Percentiles rank a stretch among this genome's conserved stretches.
These are phyloP conservation scores for Protobothrops mucrosquamatus DNA, from an alignment of 2,113 vertebrate species.

Conservation along the genomic window DNA sequence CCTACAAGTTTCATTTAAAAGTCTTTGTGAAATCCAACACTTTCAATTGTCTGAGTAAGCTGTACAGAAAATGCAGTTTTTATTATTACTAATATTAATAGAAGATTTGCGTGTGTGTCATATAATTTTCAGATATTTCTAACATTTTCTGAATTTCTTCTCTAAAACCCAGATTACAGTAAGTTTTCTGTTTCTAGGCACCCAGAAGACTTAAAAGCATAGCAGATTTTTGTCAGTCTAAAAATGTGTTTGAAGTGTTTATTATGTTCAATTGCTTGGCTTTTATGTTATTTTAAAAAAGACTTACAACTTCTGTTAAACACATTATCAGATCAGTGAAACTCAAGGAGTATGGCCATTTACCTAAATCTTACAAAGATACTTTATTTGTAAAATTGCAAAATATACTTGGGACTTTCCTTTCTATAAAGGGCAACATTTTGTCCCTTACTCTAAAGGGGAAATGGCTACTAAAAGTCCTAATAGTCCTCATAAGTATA, in stretches of 20 bases:
- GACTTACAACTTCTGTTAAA: constrained; percentile 57
- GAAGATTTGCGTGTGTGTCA: neutral
- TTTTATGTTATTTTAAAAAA: constrained; percentile 34
- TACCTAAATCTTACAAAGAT: constrained; percentile 61
- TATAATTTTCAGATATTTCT: neutral
- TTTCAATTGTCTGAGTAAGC: too few relatives aligned
- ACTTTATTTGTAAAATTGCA: constrained; percentile 52
- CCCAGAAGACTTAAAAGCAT: accelerated
- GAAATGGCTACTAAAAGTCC: constrained; percentile 30
- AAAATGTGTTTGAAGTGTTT: constrained; percentile 46
- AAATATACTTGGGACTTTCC: constrained; percentile 44
- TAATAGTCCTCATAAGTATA: constrained; percentile 40
- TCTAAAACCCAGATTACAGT: constrained; percentile 17
- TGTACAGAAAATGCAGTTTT: neutral
- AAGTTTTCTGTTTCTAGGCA: neutral
- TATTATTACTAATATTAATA: neutral
- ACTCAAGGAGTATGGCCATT: constrained; percentile 47
- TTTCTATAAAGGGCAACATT: constrained; percentile 36
- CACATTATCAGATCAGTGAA: constrained; percentile 47
- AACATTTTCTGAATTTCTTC: constrained; percentile 2
- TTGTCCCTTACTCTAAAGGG: constrained; percentile 28
- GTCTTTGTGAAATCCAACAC: neutral
- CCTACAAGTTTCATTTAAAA: neutral
- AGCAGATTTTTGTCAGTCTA: neutral
- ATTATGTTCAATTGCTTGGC: constrained; percentile 25